phyloP scores from a whole-genome alignment of 2,797 vertebrate species.

The Phataginus tricuspis region DNA sequence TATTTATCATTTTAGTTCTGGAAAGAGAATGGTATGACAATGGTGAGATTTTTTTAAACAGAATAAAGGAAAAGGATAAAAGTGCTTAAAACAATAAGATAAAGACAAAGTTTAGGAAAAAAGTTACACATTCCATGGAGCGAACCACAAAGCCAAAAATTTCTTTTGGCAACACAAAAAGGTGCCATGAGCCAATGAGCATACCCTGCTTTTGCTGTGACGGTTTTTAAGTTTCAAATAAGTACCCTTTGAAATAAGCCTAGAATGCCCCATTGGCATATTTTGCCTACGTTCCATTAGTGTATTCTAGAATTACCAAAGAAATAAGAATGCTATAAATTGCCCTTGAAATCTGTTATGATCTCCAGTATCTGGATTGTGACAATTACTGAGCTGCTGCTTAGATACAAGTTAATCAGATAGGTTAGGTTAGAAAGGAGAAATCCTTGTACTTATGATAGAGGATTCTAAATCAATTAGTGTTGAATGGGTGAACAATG shows the following conservation, averaged over 20 bases:
- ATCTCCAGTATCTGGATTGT: neutral
- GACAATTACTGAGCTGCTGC: neutral
- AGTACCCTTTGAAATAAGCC: neutral
- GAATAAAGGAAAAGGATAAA: slow-evolving; percentile 71
- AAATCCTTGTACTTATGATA: neutral
- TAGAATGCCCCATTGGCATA: neutral
- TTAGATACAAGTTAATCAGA: neutral
- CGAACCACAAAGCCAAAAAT: slow-evolving; percentile 73
- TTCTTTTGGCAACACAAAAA: slow-evolving; percentile 2
- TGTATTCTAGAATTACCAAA: neutral
- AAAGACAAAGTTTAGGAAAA: slow-evolving; percentile 73
- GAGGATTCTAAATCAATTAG: slow-evolving; percentile 2
- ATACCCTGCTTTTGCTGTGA: neutral
- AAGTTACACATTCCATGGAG: slow-evolving; percentile 68
- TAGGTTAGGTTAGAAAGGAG: neutral
- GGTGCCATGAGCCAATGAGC: neutral
- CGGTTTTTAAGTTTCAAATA: neutral
- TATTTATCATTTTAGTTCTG: slow-evolving; percentile 83
- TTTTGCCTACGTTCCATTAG: neutral
- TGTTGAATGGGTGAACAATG: slow-evolving; percentile 31
- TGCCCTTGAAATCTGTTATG: neutral
- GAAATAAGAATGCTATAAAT: neutral
- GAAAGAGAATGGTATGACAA: slow-evolving; percentile 72
- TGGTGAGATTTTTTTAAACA: slow-evolving; percentile 67
- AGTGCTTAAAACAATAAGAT: slow-evolving; percentile 73